Evolutionary conservation across 2,113 vertebrate genomes (phyloP), one percentile per base, ranked within the genome.

Genomic region (Choloepus hoffmanni): DNA sequence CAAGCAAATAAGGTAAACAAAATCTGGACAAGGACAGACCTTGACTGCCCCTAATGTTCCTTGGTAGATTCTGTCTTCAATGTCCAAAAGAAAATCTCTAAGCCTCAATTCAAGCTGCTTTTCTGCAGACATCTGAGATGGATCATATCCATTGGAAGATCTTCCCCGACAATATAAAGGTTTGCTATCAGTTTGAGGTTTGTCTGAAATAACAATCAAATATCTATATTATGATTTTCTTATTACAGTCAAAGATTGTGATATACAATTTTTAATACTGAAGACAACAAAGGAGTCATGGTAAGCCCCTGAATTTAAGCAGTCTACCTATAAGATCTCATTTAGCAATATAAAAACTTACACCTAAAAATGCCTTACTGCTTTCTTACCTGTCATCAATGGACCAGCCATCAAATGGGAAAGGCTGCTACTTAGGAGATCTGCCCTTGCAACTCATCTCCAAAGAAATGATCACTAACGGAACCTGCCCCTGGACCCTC

Each of bases 21-120:
- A 88, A 97, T 90, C 78, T 70, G 74, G 1, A 85, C 92, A 94
- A 33, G 53, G 83, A 89, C 97, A 96, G 95, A 99, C 99, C 99
- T 99, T 99, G 96, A 99, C 96, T 90, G 98, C 98, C 36, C 99
- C 99, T 94, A 99, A 93, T 21, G 99, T 99, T 97, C 99, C 99
- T 97, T 99, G 99, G 97, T 99, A 99, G 96, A 99, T 99, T 81
- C 99, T 98, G 93, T 99, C 99, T 98, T 99, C 99, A 74, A 99
- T 99, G 97, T 99, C 99, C 98, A 99, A 98, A 97, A 99, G 98
- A 81, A 99, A 98, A 98, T 99, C 99, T 98, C 99, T 98, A 65
- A 99, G 99, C 90, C 99, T 98, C 50, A 98, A 97, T 97, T 99
- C 99, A 98, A 99, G 99, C 83, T 99, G 97, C 30, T 98, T 98